Evolutionary conservation across 2,113 vertebrate species (phyloP).

Genomic region (Plecturocebus donacophilus): DNA sequence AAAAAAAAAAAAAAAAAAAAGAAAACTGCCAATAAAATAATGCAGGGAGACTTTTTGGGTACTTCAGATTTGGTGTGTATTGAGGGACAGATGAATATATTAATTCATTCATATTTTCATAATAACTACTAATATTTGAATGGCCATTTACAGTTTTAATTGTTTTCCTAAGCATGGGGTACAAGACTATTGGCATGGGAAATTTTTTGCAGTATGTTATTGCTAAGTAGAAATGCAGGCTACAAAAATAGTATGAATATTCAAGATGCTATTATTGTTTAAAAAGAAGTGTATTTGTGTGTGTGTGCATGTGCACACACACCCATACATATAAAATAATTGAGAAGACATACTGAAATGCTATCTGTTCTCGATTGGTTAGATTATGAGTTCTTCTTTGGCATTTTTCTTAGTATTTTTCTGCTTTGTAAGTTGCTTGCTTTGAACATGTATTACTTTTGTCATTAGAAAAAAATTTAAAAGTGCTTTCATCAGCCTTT

Average conservation of each 20-base stretch:
- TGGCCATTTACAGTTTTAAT: neutral
- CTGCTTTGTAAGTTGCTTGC: conserved; percentile 38
- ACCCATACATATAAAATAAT: neutral
- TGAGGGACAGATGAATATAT: neutral
- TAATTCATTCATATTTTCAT: conserved; percentile 4
- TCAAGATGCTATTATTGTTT: conserved; percentile 30
- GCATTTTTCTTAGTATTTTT: neutral
- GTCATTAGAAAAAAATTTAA: neutral
- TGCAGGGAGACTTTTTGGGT: neutral
- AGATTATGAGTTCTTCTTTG: neutral
- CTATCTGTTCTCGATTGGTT: neutral
- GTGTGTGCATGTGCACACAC: neutral
- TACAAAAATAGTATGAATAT: neutral
- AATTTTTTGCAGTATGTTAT: conserved; percentile 28
- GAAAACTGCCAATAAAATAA: neutral
- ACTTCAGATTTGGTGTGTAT: neutral
- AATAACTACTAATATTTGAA: conserved; percentile 39
- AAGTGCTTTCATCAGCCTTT: neutral
- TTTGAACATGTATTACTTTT: neutral
- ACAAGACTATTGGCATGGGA: neutral
- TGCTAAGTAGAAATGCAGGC: neutral
- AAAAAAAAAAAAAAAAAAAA: no score
- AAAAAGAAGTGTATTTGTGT: neutral
- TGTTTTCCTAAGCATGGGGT: neutral
- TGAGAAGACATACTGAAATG: conserved; percentile 16